Conservation (phyloP, 2,113 vertebrate species). For the Bagarius yarrelli region DNA sequence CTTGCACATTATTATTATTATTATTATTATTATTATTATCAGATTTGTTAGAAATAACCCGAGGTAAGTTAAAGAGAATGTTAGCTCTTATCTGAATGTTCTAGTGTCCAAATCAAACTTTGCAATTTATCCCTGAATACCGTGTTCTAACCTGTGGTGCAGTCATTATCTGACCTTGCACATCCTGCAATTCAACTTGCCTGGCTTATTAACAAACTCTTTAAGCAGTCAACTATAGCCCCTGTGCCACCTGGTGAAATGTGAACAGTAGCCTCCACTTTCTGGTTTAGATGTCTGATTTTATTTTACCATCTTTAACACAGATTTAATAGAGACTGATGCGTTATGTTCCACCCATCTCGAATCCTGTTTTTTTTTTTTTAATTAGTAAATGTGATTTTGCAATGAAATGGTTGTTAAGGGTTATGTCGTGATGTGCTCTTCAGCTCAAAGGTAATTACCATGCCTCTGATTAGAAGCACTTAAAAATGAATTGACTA, state of each 20-base stretch:
- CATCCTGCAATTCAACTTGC: too few relatives aligned
- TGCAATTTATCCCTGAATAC: too few relatives aligned
- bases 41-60: too few relatives aligned
- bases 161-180: too few relatives aligned
- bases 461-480: conserved; percentile 31
- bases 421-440: not conserved
- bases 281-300: not conserved
- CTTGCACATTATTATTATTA: too few relatives aligned
- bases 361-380: not conserved
- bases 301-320: not conserved
- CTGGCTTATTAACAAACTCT: too few relatives aligned
- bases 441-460: conserved; percentile 12
- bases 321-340: not conserved
- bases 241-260: not conserved
- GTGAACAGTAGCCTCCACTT: not conserved
- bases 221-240: conserved; percentile 1
- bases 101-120: too few relatives aligned
- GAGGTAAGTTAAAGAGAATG: too few relatives aligned
- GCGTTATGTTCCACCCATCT: not conserved
- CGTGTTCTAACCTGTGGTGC: too few relatives aligned
- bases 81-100: too few relatives aligned
- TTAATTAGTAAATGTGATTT: conserved; percentile 1
- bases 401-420: conserved; percentile 11
- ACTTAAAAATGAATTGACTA: conserved; percentile 29
- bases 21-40: too few relatives aligned